Base-by-base conservation (phyloP, 2,113 vertebrate species). In the Rhabdomys dilectus region DNA sequence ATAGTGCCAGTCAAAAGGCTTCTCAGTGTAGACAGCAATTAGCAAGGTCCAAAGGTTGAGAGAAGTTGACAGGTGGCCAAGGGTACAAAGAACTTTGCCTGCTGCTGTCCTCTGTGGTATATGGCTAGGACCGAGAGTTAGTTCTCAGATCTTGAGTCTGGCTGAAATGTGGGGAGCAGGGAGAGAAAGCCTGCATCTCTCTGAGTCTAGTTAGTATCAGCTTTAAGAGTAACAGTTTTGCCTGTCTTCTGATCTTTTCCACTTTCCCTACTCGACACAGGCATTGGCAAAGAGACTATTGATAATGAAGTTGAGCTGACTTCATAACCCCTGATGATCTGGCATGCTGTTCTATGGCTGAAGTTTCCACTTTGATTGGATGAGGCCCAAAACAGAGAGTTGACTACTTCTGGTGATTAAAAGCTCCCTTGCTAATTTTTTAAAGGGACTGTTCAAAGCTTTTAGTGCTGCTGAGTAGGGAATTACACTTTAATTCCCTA, bases 401-500 rank as follows among this genome's bases (percentile, higher is more conserved):
- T 91, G 98, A 97, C 94, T 94, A 95, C 97, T 97, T 92, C 86
- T 97, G 70, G 88, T 98, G 98, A 98, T 98, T 97, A 98, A 97
- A 98, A 97, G 94, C 95, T 97, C 96, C 96, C 97, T 94, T 93
- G 97, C 95, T 29, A n/a, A 96, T 96, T 96, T 97, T 97, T 97
- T 56, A 95, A 97, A 97, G 96, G 97, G 80, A 90, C 97, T 96
- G 64, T 96, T 97, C 96, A 96, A 96, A 96, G 97, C 97, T 98
- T 97, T 98, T 97, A 97, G 97, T 88, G 81, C 89, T 86, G 77
- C 87, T 31, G 80, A 95, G 84, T 68, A 96, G 91, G 62, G 95
- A 97, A 93, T 97, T 96, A 93, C 4, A 96, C 53, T 96, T 62
- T 39, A 66, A 93, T 96, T 95, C 39, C 76, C 94, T 97, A 91